Conservation (phyloP, 2,888 invertebrate genomes). For the Aphidoletes aphidimyza region DNA sequence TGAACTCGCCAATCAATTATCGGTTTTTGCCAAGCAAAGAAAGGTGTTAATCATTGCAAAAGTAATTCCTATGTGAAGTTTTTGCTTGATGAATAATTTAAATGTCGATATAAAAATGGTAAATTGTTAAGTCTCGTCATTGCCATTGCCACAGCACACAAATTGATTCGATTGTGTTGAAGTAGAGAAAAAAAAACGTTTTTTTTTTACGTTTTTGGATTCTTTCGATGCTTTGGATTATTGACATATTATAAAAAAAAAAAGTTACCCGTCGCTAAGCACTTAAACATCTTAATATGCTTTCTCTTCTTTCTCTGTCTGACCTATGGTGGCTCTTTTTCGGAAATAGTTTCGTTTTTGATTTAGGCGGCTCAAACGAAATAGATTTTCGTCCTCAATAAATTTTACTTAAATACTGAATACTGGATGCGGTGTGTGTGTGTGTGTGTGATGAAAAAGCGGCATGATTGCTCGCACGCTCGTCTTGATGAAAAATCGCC, state of each 20-base stretch:
- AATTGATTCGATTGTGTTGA: not conserved
- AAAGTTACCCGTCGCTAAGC: not conserved
- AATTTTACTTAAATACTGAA: not conserved
- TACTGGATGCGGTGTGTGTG: no score
- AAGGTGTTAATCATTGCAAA: slow-evolving; percentile 48
- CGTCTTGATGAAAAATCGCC: not conserved
- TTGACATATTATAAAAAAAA: not conserved
- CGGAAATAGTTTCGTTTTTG: no score
- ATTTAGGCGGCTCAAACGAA: slow-evolving; percentile 9
- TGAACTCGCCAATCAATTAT: no score
- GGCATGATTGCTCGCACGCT: not conserved
- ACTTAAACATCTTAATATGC: slow-evolving; percentile 43
- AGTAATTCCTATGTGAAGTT: not conserved
- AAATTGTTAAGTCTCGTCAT: no score
- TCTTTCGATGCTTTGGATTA: no score
- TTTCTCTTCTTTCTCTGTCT: not conserved
- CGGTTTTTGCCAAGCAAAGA: slow-evolving; percentile 26
- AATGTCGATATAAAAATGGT: slow-evolving; percentile 26
- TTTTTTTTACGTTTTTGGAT: no score
- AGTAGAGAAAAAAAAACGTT: not conserved
- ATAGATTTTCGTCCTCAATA: not conserved
- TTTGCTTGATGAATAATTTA: not conserved
- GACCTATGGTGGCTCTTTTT: no score
- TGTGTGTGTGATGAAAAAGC: not conserved
- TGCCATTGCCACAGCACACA: not conserved